Conservation (phyloP, 2,888 invertebrate genomes). For the Tryphoninae sp. region DNA sequence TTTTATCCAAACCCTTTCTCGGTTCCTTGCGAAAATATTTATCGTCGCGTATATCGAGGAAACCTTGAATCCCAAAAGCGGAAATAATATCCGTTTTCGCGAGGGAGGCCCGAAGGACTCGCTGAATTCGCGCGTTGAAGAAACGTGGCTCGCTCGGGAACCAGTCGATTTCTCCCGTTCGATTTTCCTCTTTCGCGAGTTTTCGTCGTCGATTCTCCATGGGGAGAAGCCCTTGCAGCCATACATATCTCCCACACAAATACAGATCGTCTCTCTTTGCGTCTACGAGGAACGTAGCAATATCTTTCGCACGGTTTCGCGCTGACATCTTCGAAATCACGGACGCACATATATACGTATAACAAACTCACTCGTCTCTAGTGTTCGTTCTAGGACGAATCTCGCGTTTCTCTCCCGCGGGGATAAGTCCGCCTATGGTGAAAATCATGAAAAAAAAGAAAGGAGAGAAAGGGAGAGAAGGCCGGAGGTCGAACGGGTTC, state of each 20-base stretch:
- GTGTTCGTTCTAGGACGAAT: slow-evolving; percentile 8
- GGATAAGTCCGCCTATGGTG: slow-evolving; percentile 40
- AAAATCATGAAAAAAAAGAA: slow-evolving; percentile 46
- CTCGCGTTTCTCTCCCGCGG: slow-evolving; percentile 14
- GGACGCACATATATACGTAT: background rate
- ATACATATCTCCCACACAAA: background rate
- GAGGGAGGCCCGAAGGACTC: slow-evolving; percentile 15
- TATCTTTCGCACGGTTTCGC: slow-evolving; percentile 44
- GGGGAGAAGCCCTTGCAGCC: background rate
- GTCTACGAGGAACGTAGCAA: slow-evolving; percentile 30
- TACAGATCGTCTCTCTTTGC: slow-evolving; percentile 24
- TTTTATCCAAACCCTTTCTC: background rate
- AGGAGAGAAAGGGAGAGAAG: slow-evolving; percentile 37
- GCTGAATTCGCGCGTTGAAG: background rate
- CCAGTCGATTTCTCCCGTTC: slow-evolving; percentile 45
- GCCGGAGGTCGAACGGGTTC: slow-evolving; percentile 67
- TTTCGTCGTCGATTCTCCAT: slow-evolving; percentile 22
- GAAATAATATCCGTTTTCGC: slow-evolving; percentile 59
- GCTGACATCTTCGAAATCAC: slow-evolving; percentile 25
- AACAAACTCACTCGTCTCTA: slow-evolving; percentile 3
- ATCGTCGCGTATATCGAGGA: slow-evolving; percentile 37
- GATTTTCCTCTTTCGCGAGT: slow-evolving; percentile 25
- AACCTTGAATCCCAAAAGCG: slow-evolving; percentile 27
- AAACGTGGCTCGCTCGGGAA: slow-evolving; percentile 51
- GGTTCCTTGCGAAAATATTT: background rate